Conservation (phyloP, 2,797 vertebrate species). For the Hozukius guyotensis region DNA sequence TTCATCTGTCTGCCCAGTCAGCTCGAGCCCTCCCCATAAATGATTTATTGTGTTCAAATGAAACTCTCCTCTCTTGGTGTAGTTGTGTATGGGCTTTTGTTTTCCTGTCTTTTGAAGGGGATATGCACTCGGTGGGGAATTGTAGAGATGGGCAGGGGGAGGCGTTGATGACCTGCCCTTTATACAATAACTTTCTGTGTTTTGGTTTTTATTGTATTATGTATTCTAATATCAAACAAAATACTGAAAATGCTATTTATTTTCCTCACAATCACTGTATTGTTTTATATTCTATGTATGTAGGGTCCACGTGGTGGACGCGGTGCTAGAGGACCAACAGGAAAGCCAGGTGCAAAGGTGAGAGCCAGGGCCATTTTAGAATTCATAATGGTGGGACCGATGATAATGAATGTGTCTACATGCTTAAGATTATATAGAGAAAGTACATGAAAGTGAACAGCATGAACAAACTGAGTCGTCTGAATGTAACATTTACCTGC, state of each 20-base stretch:
- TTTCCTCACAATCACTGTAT: neutral
- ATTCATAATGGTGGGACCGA: neutral
- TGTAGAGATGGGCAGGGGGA: neutral
- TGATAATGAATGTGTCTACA: neutral
- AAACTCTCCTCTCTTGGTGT: slow-evolving; percentile 23
- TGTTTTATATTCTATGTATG: neutral
- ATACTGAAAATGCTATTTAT: neutral
- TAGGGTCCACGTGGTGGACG: slow-evolving; percentile 97
- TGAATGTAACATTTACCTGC: neutral
- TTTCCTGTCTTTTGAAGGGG: slow-evolving; percentile 7
- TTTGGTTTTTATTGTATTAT: neutral
- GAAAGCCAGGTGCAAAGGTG: slow-evolving; percentile 97
- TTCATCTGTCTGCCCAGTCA: slow-evolving; percentile 31
- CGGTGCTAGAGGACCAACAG: slow-evolving; percentile 95
- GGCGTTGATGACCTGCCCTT: neutral
- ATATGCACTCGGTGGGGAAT: neutral
- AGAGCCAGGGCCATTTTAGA: neutral
- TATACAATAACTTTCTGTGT: neutral
- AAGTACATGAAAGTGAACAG: neutral
- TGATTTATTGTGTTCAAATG: slow-evolving; percentile 50
- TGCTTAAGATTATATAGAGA: neutral
- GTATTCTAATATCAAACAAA: neutral
- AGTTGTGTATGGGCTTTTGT: slow-evolving; percentile 10
- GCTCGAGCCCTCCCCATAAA: slow-evolving; percentile 16
- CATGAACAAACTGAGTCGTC: neutral